phyloP scores from a whole-genome alignment of 2,888 invertebrate species.

The Automeris io region DNA sequence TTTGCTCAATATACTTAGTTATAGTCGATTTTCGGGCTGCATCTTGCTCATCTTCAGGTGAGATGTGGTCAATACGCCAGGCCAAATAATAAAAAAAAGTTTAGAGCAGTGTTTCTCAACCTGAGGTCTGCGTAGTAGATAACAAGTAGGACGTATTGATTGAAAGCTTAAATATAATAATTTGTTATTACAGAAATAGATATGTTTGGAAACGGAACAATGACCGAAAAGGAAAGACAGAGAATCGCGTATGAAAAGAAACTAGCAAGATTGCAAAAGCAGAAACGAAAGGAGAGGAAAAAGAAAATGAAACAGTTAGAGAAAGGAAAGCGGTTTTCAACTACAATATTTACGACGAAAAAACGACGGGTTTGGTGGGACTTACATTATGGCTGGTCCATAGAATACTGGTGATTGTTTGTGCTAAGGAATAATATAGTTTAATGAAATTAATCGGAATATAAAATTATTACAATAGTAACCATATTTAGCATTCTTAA shows the following conservation, averaged over 20 bases:
- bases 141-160: too few relatives aligned
- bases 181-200: background rate
- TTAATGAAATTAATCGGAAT: background rate
- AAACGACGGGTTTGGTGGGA: constrained; percentile 15
- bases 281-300: background rate
- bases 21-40: too few relatives aligned
- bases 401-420: constrained; percentile 28
- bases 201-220: background rate
- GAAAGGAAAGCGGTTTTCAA: background rate
- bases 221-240: background rate
- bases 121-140: too few relatives aligned
- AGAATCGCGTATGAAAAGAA: constrained; percentile 3
- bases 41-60: too few relatives aligned
- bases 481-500: too few relatives aligned
- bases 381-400: constrained; percentile 38
- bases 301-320: background rate
- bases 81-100: too few relatives aligned
- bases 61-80: too few relatives aligned
- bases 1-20: too few relatives aligned
- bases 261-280: background rate
- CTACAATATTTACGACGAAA: background rate
- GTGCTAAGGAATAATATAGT: background rate
- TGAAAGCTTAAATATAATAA: too few relatives aligned
- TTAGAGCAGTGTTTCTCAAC: too few relatives aligned
- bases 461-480: background rate